phyloP scores from a whole-genome alignment of 1,140 invertebrate species.

The Eumeta japonica region DNA sequence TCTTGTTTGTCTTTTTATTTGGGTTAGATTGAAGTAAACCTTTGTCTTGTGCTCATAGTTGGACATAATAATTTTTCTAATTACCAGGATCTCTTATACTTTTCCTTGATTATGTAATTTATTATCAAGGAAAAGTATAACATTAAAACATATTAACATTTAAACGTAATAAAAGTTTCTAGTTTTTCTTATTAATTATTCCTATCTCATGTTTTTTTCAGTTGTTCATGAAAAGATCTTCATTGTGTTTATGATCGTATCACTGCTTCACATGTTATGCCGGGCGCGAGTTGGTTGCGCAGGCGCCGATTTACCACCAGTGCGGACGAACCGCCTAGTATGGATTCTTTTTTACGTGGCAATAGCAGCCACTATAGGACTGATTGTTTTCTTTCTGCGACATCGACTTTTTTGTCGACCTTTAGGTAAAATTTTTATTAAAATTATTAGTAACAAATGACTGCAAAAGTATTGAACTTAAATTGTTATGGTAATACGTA shows the following conservation, averaged over 20 bases:
- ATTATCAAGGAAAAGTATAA: neutral
- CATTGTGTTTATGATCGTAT: constrained; percentile 87
- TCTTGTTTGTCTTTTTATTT: too few species aligned
- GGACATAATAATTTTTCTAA: too few species aligned
- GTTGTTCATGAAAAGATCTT: constrained; percentile 91
- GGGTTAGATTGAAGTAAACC: too few species aligned
- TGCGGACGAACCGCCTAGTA: constrained; percentile 45
- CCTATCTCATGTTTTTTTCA: constrained; percentile 59
- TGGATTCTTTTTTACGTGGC: constrained; percentile 72
- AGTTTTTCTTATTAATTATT: constrained; percentile 6
- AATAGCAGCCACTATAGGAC: constrained; percentile 74
- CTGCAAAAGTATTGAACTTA: neutral
- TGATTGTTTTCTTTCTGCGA: constrained; percentile 83
- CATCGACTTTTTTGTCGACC: constrained; percentile 85
- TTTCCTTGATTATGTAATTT: neutral
- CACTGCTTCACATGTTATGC: constrained; percentile 80
- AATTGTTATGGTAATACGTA: constrained; percentile 4
- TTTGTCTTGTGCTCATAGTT: too few species aligned
- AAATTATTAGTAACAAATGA: constrained; percentile 8
- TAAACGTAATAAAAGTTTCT: constrained; percentile 5
- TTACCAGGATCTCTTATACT: too few species aligned
- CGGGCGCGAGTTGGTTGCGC: constrained; percentile 50
- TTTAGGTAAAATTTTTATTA: constrained; percentile 67
- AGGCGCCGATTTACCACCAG: constrained; percentile 35
- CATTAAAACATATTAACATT: too few species aligned